Evolutionary conservation across 2,797 vertebrate genomes (phyloP), one percentile per base, ranked within the genome.

Genomic region (Sebastes diaconus): DNA sequence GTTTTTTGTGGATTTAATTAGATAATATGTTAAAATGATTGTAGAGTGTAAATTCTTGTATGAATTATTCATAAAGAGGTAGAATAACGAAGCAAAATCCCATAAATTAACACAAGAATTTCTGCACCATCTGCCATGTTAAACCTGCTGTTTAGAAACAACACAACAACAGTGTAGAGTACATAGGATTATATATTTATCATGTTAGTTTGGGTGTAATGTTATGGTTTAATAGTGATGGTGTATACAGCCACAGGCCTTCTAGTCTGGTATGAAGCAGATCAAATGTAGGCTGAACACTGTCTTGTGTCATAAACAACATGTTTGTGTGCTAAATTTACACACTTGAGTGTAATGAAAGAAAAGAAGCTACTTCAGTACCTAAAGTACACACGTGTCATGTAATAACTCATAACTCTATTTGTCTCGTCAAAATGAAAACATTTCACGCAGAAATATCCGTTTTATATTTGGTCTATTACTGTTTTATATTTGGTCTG

Each of bases 111-210:
- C 61, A 29, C 3, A 11, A 34, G 7, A 46, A 29, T 80, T 39
- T 69, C 39, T 36, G 65, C 60, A 25, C 70, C 76, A 78, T 80
- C 75, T 86, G 81, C 29, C 50, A 20, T 14, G 22, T 64, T 75
- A 63, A 78, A 77, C 22, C 68, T 69, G 25, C 18, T 36, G 25
- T 68, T 71, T 16, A 42, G 75, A 72, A 84, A 86, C 68, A 86
- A 24, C 27, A 58, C 39, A 65, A 50, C 50, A 65, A 39, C 68
- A 63, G 52, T 54, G 73, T 60, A 57, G 12, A 72, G 36, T 39
- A 78, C 68, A 67, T 14, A 39, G 79, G 75, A 82, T 80, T 79
- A 73, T 63, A 50, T 22, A 16, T 68, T 4, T 76, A 79, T 73
- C 77, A 57, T 65, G 36, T 58, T 4, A 58, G 71, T 58, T 76